Conservation (phyloP, 2,113 vertebrate genomes). For the Catagonus wagneri region DNA sequence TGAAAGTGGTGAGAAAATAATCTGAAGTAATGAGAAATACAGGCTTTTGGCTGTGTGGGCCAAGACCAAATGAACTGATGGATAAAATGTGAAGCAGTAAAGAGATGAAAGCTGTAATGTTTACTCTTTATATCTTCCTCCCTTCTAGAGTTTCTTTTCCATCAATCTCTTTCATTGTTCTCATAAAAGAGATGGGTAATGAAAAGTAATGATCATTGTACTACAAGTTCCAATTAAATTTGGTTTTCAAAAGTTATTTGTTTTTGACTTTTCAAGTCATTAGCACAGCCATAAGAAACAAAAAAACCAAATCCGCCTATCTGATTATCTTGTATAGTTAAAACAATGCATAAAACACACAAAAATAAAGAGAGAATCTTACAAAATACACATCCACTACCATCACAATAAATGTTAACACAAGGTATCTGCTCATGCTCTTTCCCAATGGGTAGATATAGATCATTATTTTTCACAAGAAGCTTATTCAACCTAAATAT, state of each 20-base stretch:
- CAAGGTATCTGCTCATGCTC: background rate
- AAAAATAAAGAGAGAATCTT: background rate
- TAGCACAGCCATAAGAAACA: background rate
- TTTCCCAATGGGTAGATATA: background rate
- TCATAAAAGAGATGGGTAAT: background rate
- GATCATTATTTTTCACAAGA: background rate
- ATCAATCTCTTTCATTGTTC: background rate
- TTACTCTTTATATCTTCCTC: background rate
- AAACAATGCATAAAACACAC: constrained; percentile 23
- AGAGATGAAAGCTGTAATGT: background rate
- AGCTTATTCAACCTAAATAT: background rate
- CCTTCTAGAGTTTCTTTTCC: background rate
- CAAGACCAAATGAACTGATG: background rate
- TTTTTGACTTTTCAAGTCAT: constrained; percentile 32
- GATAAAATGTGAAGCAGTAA: constrained; percentile 2
- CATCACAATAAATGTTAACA: background rate
- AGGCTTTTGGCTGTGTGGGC: background rate
- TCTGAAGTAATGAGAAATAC: background rate
- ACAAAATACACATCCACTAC: background rate
- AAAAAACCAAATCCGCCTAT: background rate
- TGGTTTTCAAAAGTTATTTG: constrained; percentile 27
- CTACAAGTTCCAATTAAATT: background rate
- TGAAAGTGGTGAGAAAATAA: constrained; percentile 12
- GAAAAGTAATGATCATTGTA: background rate
- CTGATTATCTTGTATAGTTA: background rate